A percentile compares a stretch with the other conserved stretches of the same genome.
Evolutionary conservation across 2,797 vertebrate species (phyloP).

Genomic region (Acanthurus tractus): DNA sequence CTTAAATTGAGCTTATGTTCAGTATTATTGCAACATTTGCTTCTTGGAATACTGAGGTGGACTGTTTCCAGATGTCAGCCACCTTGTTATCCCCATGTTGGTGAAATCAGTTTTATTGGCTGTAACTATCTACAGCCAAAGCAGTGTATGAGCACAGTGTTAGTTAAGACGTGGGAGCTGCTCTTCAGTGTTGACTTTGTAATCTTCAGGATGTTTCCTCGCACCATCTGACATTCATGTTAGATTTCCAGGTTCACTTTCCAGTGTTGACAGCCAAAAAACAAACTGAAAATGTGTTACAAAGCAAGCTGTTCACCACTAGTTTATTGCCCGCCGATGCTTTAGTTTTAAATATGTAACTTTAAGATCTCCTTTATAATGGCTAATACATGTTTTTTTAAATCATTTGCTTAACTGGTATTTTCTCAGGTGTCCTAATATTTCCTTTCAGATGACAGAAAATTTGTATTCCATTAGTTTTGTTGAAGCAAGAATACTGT

Average conservation of each 20-base stretch:
- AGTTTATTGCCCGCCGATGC: too few relatives aligned
- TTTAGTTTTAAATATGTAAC: too few relatives aligned
- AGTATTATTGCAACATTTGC: neutral
- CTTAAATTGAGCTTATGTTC: neutral
- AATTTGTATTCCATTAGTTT: conserved; percentile 1
- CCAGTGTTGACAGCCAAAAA: neutral
- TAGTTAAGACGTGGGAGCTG: neutral
- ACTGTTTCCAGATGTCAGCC: neutral
- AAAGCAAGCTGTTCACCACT: too few relatives aligned
- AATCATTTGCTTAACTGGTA: neutral
- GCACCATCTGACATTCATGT: neutral
- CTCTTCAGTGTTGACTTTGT: neutral
- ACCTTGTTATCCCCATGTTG: neutral
- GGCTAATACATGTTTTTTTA: neutral
- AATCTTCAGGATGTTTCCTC: neutral
- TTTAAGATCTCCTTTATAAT: too few relatives aligned
- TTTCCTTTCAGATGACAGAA: neutral
- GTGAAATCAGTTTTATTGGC: neutral
- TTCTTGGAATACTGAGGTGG: neutral
- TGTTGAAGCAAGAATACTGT: conserved; percentile 16
- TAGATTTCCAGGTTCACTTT: neutral
- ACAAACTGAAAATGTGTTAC: neutral
- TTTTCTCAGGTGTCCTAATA: neutral
- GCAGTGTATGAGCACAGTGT: neutral
- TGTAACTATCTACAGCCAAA: neutral